Evolutionary conservation across 2,797 vertebrate genomes (phyloP), one percentile per base, ranked within the genome.

Genomic region (Poeciliopsis presidionis): DNA sequence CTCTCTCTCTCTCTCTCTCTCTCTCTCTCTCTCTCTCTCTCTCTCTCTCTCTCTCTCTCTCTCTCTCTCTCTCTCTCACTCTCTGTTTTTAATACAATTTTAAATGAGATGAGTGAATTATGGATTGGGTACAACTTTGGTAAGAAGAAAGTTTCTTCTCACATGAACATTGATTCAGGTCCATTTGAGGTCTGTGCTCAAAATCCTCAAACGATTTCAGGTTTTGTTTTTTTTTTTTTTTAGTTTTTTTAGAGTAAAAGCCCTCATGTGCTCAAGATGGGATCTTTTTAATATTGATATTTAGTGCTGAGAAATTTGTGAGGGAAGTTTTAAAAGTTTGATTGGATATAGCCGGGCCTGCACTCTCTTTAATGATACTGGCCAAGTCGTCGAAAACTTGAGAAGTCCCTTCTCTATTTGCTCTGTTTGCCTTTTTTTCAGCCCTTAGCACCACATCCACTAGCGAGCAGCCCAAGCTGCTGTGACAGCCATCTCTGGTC

Each of bases 321-420:
- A 71, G 83, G 67, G 77, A 76, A 73, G 86, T 81, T 78, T 82
- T 93, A 85, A 86, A 90, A 90, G 87, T 92, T 91, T 91, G 87
- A 92, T 91, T 81, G 87, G 86, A 81, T 72, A 49, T 82, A 86
- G 82, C 81, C 65, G 3, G 51, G 81, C 59, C 80, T 88, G 86
- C 86, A 86, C 88, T 84, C 74, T 87, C 77, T 86, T 83, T 88
- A 85, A 83, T 88, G 86, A 88, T 86, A 83, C 78, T 57, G 67
- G 63, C 71, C 83, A 81, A 82, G 84, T 88, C 81, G 79, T 69
- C 2, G 81, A 74, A 55, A 86, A 87, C 80, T 69, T 75, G 76
- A 84, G 81, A 81, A 61, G 65, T 30, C 74, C 63, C 7, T n/a
- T 72, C 72, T 78, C 30, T 46, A 0, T 73, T 77, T 43, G 4